Evolutionary conservation across 2,797 vertebrate genomes (phyloP).

Genomic region (Erethizon dorsatum): DNA sequence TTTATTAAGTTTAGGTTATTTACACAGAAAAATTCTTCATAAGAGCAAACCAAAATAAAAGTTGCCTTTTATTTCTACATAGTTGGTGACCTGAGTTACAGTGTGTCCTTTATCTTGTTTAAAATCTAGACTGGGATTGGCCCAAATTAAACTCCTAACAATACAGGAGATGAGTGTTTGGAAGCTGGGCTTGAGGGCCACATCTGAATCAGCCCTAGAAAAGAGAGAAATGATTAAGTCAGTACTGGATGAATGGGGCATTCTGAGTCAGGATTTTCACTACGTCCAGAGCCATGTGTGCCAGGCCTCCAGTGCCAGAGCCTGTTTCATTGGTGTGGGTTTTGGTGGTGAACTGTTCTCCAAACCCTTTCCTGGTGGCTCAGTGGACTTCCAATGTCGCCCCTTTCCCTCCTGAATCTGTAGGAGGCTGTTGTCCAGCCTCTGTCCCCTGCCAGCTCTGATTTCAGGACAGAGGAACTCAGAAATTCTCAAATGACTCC

Average conservation of each 20-base stretch:
- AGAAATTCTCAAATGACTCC: not conserved
- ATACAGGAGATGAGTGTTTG: not conserved
- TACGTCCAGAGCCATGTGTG: not conserved
- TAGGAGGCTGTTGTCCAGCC: not conserved
- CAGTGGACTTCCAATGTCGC: not conserved
- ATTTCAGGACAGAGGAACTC: not conserved
- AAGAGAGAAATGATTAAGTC: not conserved
- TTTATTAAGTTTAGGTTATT: slow-evolving; percentile 70
- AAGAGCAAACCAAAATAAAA: slow-evolving; percentile 60
- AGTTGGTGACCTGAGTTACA: not conserved
- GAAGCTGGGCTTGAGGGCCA: not conserved
- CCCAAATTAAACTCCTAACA: not conserved
- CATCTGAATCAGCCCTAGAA: not conserved
- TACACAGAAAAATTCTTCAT: not conserved
- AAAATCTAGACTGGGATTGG: not conserved
- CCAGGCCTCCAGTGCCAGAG: not conserved
- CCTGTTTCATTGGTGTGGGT: not conserved
- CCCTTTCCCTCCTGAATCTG: not conserved
- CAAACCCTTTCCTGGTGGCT: not conserved
- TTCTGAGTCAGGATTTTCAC: not conserved
- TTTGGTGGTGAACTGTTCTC: not conserved
- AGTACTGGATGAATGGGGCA: not conserved
- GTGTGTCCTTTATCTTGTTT: slow-evolving; percentile 39
- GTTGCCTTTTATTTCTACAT: not conserved
- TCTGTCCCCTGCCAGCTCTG: not conserved